These are phyloP conservation scores for Epinotia nisella DNA, from an alignment of 2,888 invertebrate species.

Conservation along the genomic window DNA sequence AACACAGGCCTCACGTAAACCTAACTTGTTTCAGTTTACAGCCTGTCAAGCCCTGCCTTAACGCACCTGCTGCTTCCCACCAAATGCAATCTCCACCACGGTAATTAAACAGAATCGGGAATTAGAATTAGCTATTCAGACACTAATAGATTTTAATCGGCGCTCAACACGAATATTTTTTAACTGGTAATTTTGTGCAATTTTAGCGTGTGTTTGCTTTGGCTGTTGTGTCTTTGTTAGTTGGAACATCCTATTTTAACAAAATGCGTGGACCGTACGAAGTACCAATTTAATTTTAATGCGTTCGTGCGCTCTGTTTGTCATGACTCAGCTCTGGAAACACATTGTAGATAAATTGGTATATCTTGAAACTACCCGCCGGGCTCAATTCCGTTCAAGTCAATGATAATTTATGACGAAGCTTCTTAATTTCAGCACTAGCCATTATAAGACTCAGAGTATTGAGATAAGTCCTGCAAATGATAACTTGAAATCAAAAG, in stretches of 20 bases:
- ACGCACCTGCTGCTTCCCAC: conserved; percentile 7
- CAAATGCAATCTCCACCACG: conserved; percentile 10
- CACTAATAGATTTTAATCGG: conserved; percentile 25
- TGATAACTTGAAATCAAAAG: background rate
- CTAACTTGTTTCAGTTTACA: background rate
- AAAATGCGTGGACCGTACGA: background rate
- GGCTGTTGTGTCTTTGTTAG: background rate
- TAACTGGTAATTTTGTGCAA: background rate
- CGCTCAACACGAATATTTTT: conserved; percentile 11
- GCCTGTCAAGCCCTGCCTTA: conserved; percentile 1
- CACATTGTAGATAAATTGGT: too few relatives aligned
- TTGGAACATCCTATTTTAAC: background rate
- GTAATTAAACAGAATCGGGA: conserved; percentile 11
- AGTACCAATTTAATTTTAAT: background rate
- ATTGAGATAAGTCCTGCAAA: background rate
- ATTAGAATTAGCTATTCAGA: conserved; percentile 27
- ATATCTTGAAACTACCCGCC: too few relatives aligned
- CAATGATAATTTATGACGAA: too few relatives aligned
- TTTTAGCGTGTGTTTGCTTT: background rate
- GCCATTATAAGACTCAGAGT: background rate
- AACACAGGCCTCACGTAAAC: conserved; percentile 4
- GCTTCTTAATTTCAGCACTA: background rate
- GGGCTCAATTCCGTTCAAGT: too few relatives aligned
- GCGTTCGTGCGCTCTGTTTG: background rate
- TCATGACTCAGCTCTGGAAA: background rate